Evolutionary conservation across 92 coral and sea anemone genomes (phyloP).

Genomic region (Metridium senile): DNA sequence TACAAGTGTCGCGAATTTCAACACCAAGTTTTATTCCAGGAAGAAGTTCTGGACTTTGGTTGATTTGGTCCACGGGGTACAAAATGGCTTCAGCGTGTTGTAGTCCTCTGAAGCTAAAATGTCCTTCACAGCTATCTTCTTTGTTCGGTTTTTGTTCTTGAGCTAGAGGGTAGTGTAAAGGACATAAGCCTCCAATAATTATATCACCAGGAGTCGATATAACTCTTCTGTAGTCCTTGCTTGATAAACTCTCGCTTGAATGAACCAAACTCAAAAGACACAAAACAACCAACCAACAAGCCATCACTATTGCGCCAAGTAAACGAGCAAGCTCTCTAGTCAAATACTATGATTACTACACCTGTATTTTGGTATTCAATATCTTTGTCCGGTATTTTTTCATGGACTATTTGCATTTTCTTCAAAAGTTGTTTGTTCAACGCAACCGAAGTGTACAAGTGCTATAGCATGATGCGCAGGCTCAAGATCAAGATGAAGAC

Average conservation of each 20-base stretch:
- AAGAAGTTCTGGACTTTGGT: slow-evolving; percentile 51
- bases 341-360: background rate
- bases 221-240: background rate
- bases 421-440: background rate
- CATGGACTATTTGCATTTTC: background rate
- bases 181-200: slow-evolving; percentile 58
- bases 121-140: slow-evolving; percentile 50
- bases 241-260: slow-evolving; percentile 1
- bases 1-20: slow-evolving; percentile 71
- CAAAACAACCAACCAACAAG: background rate
- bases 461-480: background rate
- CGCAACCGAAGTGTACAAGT: background rate
- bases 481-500: background rate
- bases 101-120: slow-evolving; percentile 67
- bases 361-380: background rate
- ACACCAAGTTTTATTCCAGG: slow-evolving; percentile 71
- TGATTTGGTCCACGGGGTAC: slow-evolving; percentile 61
- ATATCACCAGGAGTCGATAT: slow-evolving; percentile 49
- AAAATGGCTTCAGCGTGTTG: slow-evolving; percentile 77
- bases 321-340: background rate
- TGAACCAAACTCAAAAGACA: background rate
- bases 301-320: background rate
- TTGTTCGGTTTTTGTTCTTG: background rate
- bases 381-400: background rate
- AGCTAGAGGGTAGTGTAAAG: slow-evolving; percentile 61